phyloP scores from a whole-genome alignment of 2,888 invertebrate species.

The Caenorhabditis auriculariae region DNA sequence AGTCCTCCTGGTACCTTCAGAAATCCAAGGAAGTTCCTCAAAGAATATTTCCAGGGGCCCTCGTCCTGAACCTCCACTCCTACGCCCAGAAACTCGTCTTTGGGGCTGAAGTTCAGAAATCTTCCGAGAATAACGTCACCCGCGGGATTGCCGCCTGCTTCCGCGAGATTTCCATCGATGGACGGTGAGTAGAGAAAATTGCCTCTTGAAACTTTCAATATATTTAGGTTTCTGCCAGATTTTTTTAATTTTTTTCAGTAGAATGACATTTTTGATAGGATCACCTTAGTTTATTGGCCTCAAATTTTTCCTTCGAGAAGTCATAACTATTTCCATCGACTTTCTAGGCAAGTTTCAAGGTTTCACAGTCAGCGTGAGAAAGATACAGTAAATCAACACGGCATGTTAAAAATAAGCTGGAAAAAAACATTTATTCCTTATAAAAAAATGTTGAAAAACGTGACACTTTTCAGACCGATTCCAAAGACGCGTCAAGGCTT shows the following conservation, averaged over 20 bases:
- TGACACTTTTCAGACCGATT: constrained; percentile 12
- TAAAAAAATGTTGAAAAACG: background rate
- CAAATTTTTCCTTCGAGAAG: too few species aligned
- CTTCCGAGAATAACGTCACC: constrained; percentile 69
- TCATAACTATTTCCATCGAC: too few species aligned
- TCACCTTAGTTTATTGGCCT: too few species aligned
- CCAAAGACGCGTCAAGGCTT: constrained; percentile 40
- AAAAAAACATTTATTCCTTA: too few species aligned
- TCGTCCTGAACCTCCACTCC: constrained; percentile 80
- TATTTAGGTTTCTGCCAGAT: too few species aligned
- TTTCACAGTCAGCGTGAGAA: too few species aligned
- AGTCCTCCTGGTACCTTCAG: constrained; percentile 82
- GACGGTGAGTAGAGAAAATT: constrained; percentile 4
- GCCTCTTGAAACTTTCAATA: too few species aligned
- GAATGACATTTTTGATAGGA: too few species aligned
- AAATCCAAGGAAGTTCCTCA: constrained; percentile 60
- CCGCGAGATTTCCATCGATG: constrained; percentile 78
- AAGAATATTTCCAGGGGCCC: constrained; percentile 60
- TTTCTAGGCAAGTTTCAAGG: too few species aligned
- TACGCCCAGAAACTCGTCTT: constrained; percentile 36
- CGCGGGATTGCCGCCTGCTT: constrained; percentile 88
- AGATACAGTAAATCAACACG: too few species aligned
- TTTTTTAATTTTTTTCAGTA: too few species aligned
- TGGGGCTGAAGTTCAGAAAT: constrained; percentile 30
- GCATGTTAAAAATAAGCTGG: too few species aligned